These are phyloP conservation scores for Volucella inflata DNA, from an alignment of 2,888 invertebrate species.

Conservation along the genomic window DNA sequence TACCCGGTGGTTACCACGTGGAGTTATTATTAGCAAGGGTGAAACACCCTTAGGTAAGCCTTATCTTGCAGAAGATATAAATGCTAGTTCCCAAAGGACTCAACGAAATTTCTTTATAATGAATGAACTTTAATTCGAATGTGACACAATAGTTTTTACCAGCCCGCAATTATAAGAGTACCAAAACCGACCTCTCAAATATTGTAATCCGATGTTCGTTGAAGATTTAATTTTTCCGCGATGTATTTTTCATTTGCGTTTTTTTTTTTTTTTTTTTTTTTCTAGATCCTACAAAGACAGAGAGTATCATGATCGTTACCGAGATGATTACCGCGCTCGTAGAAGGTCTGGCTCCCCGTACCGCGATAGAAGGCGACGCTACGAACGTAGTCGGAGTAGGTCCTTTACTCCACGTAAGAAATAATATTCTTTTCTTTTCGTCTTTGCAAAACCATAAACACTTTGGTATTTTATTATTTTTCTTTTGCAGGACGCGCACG, in stretches of 20 bases:
- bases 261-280: conserved; percentile 10
- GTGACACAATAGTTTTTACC: too few species aligned
- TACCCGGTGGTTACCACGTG: too few species aligned
- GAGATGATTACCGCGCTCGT: conserved; percentile 76
- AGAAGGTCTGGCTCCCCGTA: conserved; percentile 77
- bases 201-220: too few species aligned
- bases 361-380: conserved; percentile 77
- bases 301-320: conserved; percentile 77
- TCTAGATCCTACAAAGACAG: conserved; percentile 76
- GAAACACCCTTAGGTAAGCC: too few species aligned
- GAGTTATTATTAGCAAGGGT: too few species aligned
- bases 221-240: background rate
- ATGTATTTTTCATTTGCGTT: background rate
- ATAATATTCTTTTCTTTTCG: conserved; percentile 3
- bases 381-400: conserved; percentile 80
- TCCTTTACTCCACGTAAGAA: conserved; percentile 80
- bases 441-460: background rate
- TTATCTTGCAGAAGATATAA: too few species aligned
- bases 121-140: too few species aligned
- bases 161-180: too few species aligned
- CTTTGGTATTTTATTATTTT: background rate
- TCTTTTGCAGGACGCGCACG: conserved; percentile 78
- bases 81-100: too few species aligned
- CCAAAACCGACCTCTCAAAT: too few species aligned
- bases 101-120: too few species aligned